Evolutionary conservation across 2,797 vertebrate genomes (phyloP).

Genomic region (Gallirallus australis): DNA sequence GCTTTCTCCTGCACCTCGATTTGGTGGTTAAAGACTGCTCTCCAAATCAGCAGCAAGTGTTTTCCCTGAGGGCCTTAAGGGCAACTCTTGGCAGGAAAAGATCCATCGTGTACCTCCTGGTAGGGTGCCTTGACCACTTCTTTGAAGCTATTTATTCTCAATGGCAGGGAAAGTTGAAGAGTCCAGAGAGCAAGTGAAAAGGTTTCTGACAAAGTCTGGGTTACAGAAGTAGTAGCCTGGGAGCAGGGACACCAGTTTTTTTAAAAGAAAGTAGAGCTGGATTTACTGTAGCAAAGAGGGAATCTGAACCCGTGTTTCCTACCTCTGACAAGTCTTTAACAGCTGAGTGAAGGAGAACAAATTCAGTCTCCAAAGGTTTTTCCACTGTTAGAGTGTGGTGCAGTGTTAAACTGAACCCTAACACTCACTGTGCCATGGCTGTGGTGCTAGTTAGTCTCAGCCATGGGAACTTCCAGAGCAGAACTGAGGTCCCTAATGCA

Average conservation of each 20-base stretch:
- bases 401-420: neutral
- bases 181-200: neutral
- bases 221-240: neutral
- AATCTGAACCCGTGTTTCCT: neutral
- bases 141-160: neutral
- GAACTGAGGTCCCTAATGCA: neutral
- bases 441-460: neutral
- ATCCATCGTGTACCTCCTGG: neutral
- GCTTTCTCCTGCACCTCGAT: neutral
- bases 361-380: neutral
- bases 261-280: neutral
- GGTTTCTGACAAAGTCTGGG: neutral
- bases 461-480: neutral
- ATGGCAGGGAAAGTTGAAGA: neutral
- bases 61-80: neutral
- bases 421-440: rapidly evolving
- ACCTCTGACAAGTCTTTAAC: neutral
- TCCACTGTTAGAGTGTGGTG: neutral
- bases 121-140: neutral
- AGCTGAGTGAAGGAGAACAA: neutral
- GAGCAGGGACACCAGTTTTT: neutral
- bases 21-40: neutral
- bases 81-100: neutral
- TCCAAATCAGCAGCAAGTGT: neutral
- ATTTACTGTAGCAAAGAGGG: neutral